These are phyloP conservation scores for Propithecus perrieri DNA, from an alignment of 2,797 vertebrate species.

Conservation along the genomic window DNA sequence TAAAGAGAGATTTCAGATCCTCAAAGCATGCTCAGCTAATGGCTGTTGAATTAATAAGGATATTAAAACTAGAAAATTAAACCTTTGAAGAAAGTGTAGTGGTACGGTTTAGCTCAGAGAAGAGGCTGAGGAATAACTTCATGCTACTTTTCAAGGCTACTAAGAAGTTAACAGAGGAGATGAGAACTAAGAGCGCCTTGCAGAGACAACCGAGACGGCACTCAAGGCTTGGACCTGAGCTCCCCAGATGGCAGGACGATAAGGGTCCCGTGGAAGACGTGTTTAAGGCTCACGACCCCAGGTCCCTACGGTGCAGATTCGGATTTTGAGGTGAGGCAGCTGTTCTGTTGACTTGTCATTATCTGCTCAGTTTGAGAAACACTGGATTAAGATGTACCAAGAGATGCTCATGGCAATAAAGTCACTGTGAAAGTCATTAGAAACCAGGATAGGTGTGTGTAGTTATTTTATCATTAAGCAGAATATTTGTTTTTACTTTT, in stretches of 20 bases:
- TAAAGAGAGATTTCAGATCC: neutral
- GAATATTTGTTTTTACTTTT: neutral
- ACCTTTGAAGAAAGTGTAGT: neutral
- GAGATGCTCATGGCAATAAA: neutral
- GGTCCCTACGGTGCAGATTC: no score
- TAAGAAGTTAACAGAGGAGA: neutral
- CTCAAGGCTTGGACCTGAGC: neutral
- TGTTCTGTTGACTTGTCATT: neutral
- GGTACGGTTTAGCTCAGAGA: neutral
- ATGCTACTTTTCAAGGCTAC: neutral
- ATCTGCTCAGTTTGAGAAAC: neutral
- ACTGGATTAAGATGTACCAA: neutral
- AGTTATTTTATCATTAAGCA: neutral
- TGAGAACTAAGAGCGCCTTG: neutral
- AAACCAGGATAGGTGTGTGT: neutral
- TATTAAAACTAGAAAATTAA: neutral
- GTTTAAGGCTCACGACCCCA: rapidly evolving
- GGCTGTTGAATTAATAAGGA: neutral
- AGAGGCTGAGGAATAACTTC: neutral
- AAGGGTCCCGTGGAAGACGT: neutral
- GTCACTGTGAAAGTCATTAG: neutral
- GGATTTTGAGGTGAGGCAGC: neutral
- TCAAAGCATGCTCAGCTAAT: neutral
- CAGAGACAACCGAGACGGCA: neutral
- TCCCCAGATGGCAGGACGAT: neutral